Evolutionary conservation across 53 echinoderm and acorn worm genomes (phyloP), one percentile per base, ranked within the genome.

Genomic region (Apostichopus leukothele): DNA sequence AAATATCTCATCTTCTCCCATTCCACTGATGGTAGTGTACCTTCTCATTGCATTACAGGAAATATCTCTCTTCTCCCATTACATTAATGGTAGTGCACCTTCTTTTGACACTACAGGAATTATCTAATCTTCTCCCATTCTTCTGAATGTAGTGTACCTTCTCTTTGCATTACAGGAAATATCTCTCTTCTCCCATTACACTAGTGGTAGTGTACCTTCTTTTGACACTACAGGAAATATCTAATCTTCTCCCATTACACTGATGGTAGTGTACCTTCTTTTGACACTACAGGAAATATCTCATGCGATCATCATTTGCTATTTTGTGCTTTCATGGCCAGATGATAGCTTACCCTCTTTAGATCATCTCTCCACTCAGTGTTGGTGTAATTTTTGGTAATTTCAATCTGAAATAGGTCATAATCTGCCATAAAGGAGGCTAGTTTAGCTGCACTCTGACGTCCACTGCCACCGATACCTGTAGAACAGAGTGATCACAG

Each of bases 381-480:
- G 18, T 85, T 89, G 71, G 99, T 98, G 79, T 98, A 98, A 73
- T 98, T 98, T 91, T 96, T 98, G 22, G 95, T 98, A 50, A 98
- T 98, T 83, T 98, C 99, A 74, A 98, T 98, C 91, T 94, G 94
- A 86, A 98, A 98, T 7, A 98, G 90, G 55, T 98, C 99, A 83
- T 96, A 98, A 89, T 98, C 99, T 20, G 99, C 95, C 99, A 98
- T 98, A 83, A 91, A 98, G 19, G 99, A 92, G 13, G 95, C 89
- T 13, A 98, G 92, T 86, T 98, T 98, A 75, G 95, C 93, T 10
- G 99, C 94, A 86, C 99, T 98, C 91, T 98, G 99, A 59, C 99
- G 91, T 53, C 99, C 99, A 67, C 99, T 98, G 52, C 99, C 99
- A 74, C 99, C 99, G 88, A 98, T 96, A 89, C 99, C 99, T 96